Base-by-base conservation (phyloP, 2,888 invertebrate genomes). In the Ectobius pallidus region DNA sequence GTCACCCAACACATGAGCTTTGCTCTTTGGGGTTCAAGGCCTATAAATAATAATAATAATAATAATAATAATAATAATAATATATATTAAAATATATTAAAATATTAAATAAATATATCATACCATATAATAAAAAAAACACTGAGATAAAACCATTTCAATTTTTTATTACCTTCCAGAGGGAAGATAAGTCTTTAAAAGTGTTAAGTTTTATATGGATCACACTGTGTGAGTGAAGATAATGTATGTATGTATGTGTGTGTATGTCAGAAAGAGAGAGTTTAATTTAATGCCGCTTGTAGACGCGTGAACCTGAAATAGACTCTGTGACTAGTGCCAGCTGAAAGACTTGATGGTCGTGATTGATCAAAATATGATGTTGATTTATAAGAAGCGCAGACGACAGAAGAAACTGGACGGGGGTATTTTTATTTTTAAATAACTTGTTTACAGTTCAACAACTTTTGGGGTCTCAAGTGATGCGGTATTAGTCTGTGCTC, bases 361-460 rank as follows among this genome's bases (percentile, higher is more conserved):
- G 72, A 72, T 72, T 72, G 72, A 72, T 72, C 72, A 67, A 72
- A 72, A 72, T 68, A 72, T 72, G 72, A 72, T 20, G 20, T 62
- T 18, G 52, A 52, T 52, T 52, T 49, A 52, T 25, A 52, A 25
- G 52, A 3, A 14, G 52, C 11, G 16, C 18, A 25, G 22, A 52
- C 52, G 52, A 52, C 25, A 25, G 25, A 25, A 9, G 6, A n/a
- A 52, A 25, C 22, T 52, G 52, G 52, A 25, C 25, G 25, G 25
- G 22, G 20, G 20, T 16, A 52, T 52, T 52, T 52, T 25, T 18
- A 52, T 18, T 52, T 52, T 25, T 25, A 25, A 25, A 52, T 52
- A 52, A 11, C 25, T 52, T 52, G 25, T 52, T 52, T 52, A 52
- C 52, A 52, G 52, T 52, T 52, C 52, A 25, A 52, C 25, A 52